Conservation (phyloP, 2,888 invertebrate species). For the Chironomus riparius region DNA sequence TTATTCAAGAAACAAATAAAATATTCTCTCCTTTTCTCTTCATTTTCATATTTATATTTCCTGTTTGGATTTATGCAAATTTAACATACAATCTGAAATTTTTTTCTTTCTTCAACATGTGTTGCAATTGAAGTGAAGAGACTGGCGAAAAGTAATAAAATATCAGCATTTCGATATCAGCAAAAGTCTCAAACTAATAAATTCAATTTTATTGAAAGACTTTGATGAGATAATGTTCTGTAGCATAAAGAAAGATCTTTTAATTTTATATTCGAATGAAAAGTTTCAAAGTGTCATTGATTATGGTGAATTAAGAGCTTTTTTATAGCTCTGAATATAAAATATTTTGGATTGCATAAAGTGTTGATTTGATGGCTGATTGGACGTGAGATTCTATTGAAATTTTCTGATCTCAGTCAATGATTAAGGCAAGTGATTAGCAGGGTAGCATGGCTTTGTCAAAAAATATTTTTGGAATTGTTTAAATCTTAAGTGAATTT, state of each 20-base stretch:
- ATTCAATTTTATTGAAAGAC: slow-evolving; percentile 9
- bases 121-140: background rate
- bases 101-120: background rate
- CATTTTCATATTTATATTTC: slow-evolving; percentile 22
- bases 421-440: no score
- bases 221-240: slow-evolving; percentile 9
- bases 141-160: background rate
- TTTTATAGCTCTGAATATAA: no score
- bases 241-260: background rate
- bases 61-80: slow-evolving; percentile 20
- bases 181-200: background rate
- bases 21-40: background rate
- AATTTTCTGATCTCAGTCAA: no score
- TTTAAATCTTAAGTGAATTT: no score
- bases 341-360: no score
- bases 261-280: no score
- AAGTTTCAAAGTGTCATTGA: no score
- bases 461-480: no score
- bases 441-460: no score
- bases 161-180: background rate
- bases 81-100: background rate
- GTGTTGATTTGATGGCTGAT: no score
- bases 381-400: no score
- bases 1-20: background rate
- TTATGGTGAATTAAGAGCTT: no score